A percentile compares a stretch with the other conserved stretches of the same genome.
phyloP scores from a whole-genome alignment of 2,888 invertebrate species.

The Ceramica pisi region DNA sequence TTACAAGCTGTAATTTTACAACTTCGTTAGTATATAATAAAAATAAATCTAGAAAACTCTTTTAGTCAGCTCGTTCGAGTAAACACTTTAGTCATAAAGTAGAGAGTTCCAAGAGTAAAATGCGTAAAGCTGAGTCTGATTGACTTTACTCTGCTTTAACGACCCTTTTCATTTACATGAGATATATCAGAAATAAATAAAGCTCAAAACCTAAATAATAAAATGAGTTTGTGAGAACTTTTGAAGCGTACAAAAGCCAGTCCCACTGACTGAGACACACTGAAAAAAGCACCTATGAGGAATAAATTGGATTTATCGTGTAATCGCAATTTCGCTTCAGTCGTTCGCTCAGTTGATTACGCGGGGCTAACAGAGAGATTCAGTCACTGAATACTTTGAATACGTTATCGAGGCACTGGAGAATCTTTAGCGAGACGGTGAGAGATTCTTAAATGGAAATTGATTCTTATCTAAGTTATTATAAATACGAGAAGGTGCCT shows the following conservation, averaged over 20 bases:
- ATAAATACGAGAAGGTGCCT: not conserved
- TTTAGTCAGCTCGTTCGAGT: slow-evolving; percentile 21
- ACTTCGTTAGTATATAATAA: too few relatives aligned
- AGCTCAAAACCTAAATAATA: slow-evolving; percentile 62
- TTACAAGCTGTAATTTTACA: not conserved
- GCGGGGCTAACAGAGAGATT: slow-evolving; percentile 74
- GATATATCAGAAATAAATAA: slow-evolving; percentile 40
- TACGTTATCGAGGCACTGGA: slow-evolving; percentile 72
- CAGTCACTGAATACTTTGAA: slow-evolving; percentile 76
- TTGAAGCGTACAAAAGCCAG: slow-evolving; percentile 72
- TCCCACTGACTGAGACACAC: slow-evolving; percentile 68
- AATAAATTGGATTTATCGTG: slow-evolving; percentile 84
- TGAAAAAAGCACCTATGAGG: slow-evolving; percentile 74
- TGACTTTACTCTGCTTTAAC: slow-evolving; percentile 45
- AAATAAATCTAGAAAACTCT: slow-evolving; percentile 9
- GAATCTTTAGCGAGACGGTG: slow-evolving; percentile 48
- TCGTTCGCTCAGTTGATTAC: slow-evolving; percentile 81
- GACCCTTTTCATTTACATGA: slow-evolving; percentile 47
- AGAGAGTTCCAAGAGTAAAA: slow-evolving; percentile 35
- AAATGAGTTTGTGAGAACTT: slow-evolving; percentile 72
- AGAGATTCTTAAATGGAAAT: slow-evolving; percentile 44
- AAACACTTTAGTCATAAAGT: slow-evolving; percentile 8
- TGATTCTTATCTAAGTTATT: slow-evolving; percentile 38
- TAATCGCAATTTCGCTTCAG: slow-evolving; percentile 82
- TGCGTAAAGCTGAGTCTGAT: slow-evolving; percentile 27